These are phyloP conservation scores for Ctena decussata DNA, from an alignment of 2,888 invertebrate genomes.

Conservation along the genomic window DNA sequence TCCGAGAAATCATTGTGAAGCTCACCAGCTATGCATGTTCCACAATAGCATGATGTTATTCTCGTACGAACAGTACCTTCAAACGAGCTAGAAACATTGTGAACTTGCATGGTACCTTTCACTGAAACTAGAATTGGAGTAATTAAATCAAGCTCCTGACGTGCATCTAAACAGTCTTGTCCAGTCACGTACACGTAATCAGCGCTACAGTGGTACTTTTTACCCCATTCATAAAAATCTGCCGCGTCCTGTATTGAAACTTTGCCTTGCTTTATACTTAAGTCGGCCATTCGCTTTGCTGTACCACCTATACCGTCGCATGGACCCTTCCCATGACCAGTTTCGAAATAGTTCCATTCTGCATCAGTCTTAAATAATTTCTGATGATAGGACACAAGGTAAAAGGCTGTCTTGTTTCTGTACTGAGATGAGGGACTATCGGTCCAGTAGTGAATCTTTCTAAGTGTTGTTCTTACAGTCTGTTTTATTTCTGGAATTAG, in stretches of 20 bases:
- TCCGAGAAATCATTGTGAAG: too few species aligned
- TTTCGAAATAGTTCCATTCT: conserved; percentile 64
- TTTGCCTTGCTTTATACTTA: conserved; percentile 34
- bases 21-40: too few species aligned
- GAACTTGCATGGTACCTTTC: neutral
- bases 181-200: neutral
- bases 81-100: neutral
- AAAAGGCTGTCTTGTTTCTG: conserved; percentile 57
- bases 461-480: conserved; percentile 2
- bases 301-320: conserved; percentile 61
- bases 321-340: conserved; percentile 61
- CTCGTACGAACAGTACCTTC: neutral
- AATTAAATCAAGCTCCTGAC: neutral
- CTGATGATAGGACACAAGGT: conserved; percentile 45
- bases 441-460: conserved; percentile 59
- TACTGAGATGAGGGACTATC: conserved; percentile 62
- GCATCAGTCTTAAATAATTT: conserved; percentile 26
- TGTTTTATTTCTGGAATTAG: conserved; percentile 29
- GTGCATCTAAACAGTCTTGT: neutral
- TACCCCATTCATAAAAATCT: conserved; percentile 25
- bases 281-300: conserved; percentile 54
- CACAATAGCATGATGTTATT: neutral
- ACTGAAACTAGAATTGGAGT: neutral
- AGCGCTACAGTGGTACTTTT: neutral
- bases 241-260: conserved; percentile 20